Conservation (phyloP, 2,888 invertebrate species). For the Noctua janthina region DNA sequence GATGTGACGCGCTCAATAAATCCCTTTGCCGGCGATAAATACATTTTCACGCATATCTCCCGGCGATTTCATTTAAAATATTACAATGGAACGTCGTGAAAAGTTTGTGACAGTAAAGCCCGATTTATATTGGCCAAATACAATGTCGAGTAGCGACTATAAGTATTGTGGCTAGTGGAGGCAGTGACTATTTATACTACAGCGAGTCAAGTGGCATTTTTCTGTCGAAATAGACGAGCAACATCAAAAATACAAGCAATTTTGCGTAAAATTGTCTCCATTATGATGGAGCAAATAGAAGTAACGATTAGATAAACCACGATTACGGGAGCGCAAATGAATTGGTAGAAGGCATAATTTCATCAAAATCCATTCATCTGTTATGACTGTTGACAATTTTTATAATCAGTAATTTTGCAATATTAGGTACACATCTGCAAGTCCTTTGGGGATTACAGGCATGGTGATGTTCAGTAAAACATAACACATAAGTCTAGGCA, state of each 20-base stretch:
- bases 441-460: neutral
- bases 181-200: neutral
- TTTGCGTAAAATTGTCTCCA: neutral
- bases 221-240: neutral
- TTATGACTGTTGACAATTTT: neutral
- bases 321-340: neutral
- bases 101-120: neutral
- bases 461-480: neutral
- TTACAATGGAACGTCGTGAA: neutral
- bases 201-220: neutral
- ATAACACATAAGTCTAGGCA: neutral
- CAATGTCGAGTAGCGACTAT: neutral
- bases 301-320: neutral
- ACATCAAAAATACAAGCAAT: neutral
- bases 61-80: conserved; percentile 28
- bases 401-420: neutral
- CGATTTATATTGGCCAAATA: neutral
- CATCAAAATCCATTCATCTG: neutral
- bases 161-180: neutral
- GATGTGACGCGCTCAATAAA: conserved; percentile 30
- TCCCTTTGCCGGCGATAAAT: conserved; percentile 23
- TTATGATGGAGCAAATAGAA: neutral
- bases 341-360: neutral
- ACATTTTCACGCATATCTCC: conserved; percentile 23
- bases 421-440: neutral